Conservation (phyloP, 2,888 invertebrate genomes). For the Mystacides longicornis region DNA sequence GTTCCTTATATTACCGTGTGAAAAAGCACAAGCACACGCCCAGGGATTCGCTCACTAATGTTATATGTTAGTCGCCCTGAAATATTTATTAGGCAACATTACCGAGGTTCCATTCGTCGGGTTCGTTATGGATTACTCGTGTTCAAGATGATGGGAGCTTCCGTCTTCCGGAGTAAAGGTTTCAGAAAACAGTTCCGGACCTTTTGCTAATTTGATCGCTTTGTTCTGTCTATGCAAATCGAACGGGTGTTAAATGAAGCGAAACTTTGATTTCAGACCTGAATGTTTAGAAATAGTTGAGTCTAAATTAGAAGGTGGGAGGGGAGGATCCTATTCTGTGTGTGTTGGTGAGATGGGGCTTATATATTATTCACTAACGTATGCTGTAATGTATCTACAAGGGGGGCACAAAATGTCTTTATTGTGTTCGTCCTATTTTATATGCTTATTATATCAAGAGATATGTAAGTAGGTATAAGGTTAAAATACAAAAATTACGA, state of each 20-base stretch:
- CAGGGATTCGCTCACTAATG: conserved; percentile 11
- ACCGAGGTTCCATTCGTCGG: conserved; percentile 11
- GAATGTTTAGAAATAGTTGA: conserved; percentile 16
- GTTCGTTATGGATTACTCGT: conserved; percentile 24
- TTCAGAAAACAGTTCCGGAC: conserved; percentile 10
- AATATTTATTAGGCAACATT: conserved; percentile 24
- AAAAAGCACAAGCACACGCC: conserved; percentile 16
- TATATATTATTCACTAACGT: conserved; percentile 18
- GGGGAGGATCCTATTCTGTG: no score
- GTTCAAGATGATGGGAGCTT: conserved; percentile 18
- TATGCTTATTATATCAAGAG: no score
- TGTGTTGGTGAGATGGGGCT: conserved; percentile 8
- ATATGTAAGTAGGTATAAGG: no score
- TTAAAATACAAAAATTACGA: no score
- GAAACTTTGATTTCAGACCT: conserved; percentile 16
- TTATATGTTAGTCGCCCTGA: conserved; percentile 12
- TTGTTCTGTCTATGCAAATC: conserved; percentile 21
- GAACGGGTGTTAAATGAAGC: conserved; percentile 17
- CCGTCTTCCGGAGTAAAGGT: conserved; percentile 19
- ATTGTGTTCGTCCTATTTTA: neutral
- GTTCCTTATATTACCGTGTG: conserved; percentile 10
- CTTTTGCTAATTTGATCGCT: conserved; percentile 24
- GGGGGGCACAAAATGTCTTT: conserved; percentile 5
- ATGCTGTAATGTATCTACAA: neutral
- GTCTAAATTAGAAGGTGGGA: conserved; percentile 21